Evolutionary conservation across 2,797 vertebrate species (phyloP), one percentile per base, ranked within the genome.

Genomic region (Lutjanus campechanus): DNA sequence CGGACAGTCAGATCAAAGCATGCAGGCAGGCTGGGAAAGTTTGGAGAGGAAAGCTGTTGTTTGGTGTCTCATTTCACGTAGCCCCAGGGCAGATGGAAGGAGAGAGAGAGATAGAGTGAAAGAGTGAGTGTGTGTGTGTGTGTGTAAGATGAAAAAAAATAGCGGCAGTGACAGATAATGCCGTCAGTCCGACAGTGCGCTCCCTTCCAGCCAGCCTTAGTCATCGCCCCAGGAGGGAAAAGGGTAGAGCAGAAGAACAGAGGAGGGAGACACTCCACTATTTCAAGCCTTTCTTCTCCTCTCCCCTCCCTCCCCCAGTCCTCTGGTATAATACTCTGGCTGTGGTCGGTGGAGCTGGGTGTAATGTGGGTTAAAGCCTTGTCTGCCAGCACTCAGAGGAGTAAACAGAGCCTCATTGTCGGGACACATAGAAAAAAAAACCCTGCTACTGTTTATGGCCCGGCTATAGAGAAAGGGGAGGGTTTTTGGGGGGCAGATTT

Each of bases 21-120:
- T 46, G 80, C 73, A 88, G 91, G 89, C 91, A 94, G 94, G 95
- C 95, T 95, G 95, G 95, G 95, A 96, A 96, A 96, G 95, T 96
- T 96, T 94, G 93, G 94, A 94, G 94, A 95, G 94, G 91, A 93
- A 95, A 95, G 95, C 95, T 95, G 95, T 95, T 95, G 95, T 96
- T 95, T 95, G 94, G 95, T 95, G 94, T 96, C 94, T 95, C 92
- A 87, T 96, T 96, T 95, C 95, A 94, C 90, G 76, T 93, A 88
- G 95, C 95, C 95, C 76, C 89, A 1, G 91, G 95, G 95, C 93
- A 95, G 92, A 93, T 89, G 89, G 93, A 92, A 89, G 85, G 83
- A 85, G 85, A 85, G 88, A 69, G 79, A 69, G 86, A 76, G 76
- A 73, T 85, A 75, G 65, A 84, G 77, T 79, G 79, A 59, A 71